Percentiles rank a stretch among this genome's conserved stretches.
Conservation (phyloP, 2,113 vertebrate species). For the Xenus cinereus region DNA sequence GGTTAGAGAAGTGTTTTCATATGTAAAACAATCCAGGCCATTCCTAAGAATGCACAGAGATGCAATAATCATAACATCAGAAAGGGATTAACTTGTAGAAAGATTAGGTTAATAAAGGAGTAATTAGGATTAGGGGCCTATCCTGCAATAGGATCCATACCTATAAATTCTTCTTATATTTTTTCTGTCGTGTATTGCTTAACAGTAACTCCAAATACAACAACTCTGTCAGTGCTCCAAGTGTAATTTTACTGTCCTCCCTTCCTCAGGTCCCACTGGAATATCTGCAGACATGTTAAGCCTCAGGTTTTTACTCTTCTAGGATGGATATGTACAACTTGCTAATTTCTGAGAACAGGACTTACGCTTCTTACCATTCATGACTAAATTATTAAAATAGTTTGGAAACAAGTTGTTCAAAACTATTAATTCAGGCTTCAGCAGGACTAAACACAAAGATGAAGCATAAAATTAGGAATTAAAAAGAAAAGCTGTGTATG, state of each 20-base stretch:
- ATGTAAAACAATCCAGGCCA: neutral
- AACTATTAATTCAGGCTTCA: neutral
- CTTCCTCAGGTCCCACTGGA: neutral
- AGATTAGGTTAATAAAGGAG: neutral
- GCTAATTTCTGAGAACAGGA: neutral
- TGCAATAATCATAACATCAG: neutral
- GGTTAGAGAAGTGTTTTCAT: neutral
- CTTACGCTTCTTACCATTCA: neutral
- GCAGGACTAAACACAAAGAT: neutral
- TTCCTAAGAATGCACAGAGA: neutral
- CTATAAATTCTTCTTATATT: fast-evolving
- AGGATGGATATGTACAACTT: neutral
- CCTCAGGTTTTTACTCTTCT: neutral
- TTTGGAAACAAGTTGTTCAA: neutral
- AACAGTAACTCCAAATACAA: neutral
- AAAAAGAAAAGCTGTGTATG: neutral
- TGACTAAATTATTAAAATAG: neutral
- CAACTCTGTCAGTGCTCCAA: neutral
- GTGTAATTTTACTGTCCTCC: neutral
- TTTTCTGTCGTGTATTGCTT: neutral
- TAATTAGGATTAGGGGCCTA: neutral
- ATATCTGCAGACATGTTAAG: neutral
- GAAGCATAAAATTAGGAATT: neutral
- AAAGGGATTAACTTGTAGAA: constrained; percentile 19
- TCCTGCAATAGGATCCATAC: neutral